These are phyloP conservation scores for Noctua janthe DNA, from an alignment of 2,888 invertebrate genomes.

Conservation along the genomic window DNA sequence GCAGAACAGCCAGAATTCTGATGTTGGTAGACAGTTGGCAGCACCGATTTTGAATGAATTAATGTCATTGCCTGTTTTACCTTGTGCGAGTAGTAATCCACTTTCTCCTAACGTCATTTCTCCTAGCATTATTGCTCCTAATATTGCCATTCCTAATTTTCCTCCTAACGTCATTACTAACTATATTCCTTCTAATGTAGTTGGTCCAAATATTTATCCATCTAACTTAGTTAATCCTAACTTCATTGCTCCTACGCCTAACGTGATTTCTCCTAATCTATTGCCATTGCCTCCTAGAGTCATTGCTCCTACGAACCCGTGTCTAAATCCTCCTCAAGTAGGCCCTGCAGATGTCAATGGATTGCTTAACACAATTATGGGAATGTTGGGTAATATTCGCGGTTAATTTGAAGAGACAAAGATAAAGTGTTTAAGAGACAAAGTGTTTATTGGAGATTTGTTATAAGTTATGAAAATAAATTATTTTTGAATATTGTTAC, in stretches of 20 bases:
- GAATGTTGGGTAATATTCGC: conserved; percentile 55
- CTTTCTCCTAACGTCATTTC: conserved; percentile 55
- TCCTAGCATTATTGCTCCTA: conserved; percentile 26
- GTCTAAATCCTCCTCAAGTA: conserved; percentile 35
- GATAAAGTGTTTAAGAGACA: too few species aligned
- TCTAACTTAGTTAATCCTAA: conserved; percentile 51
- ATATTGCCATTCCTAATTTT: conserved; percentile 28
- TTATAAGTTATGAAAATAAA: conserved; percentile 37
- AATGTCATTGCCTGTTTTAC: conserved; percentile 69
- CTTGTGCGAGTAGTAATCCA: conserved; percentile 75
- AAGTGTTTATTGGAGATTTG: background rate
- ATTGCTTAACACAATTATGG: conserved; percentile 52
- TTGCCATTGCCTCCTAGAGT: conserved; percentile 31
- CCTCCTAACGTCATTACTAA: conserved; percentile 44
- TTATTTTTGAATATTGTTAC: conserved; percentile 19
- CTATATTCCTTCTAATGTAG: conserved; percentile 54
- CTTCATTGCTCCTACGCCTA: conserved; percentile 35
- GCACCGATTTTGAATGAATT: conserved; percentile 77
- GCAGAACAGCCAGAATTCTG: conserved; percentile 74
- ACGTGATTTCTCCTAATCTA: conserved; percentile 22
- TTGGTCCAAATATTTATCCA: conserved; percentile 36
- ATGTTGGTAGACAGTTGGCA: conserved; percentile 74
- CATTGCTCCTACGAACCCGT: conserved; percentile 12
- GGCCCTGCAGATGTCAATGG: conserved; percentile 43
- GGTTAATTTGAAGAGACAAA: conserved; percentile 17